Conservation (phyloP, 2,888 invertebrate species). For the Cecidostiba fungosa region DNA sequence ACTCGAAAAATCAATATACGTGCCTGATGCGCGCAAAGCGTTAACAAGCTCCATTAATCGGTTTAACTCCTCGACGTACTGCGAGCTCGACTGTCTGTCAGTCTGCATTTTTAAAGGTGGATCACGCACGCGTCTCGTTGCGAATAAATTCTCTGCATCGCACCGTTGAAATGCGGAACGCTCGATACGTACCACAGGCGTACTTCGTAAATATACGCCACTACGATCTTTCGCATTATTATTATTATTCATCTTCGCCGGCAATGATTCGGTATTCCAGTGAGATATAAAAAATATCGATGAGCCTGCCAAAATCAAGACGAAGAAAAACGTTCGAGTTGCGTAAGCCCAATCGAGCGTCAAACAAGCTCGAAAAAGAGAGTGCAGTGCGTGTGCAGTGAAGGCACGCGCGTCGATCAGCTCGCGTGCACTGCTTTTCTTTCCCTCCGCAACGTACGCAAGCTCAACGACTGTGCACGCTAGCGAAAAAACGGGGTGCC, state of each 20-base stretch:
- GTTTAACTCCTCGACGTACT: neutral
- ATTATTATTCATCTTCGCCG: neutral
- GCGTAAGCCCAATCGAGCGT: conserved; percentile 37
- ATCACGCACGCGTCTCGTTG: neutral
- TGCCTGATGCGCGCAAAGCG: neutral
- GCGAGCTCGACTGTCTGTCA: neutral
- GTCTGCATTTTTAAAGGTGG: neutral
- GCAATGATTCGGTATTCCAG: too few species aligned
- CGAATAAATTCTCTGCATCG: neutral
- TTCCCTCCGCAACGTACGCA: neutral
- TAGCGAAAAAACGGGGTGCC: conserved; percentile 29
- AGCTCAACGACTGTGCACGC: conserved; percentile 11
- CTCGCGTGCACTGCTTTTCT: neutral
- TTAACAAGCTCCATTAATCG: conserved; percentile 14
- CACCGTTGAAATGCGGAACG: neutral
- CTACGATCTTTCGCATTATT: too few species aligned
- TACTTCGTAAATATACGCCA: too few species aligned
- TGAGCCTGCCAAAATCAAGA: conserved; percentile 13
- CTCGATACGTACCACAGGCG: neutral
- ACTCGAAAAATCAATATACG: neutral
- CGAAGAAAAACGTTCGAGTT: conserved; percentile 29
- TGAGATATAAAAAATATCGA: too few species aligned
- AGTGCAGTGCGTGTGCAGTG: neutral
- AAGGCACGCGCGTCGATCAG: conserved; percentile 24
- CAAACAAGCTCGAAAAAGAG: neutral